Evolutionary conservation across 2,797 vertebrate genomes (phyloP), one percentile per base, ranked within the genome.

Genomic region (Borostomias antarcticus): DNA sequence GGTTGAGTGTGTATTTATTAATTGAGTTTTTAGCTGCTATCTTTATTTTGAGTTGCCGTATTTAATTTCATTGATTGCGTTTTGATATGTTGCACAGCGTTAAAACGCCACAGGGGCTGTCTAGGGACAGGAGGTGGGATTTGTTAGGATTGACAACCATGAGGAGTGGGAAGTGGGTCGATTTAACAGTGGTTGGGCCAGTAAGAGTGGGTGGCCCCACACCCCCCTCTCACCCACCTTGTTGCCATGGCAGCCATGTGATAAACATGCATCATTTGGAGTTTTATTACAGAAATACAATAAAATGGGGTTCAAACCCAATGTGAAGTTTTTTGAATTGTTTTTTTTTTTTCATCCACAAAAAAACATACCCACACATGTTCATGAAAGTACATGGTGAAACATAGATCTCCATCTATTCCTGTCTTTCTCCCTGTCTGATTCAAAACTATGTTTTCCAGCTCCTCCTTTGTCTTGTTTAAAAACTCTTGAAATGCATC

Each of bases 281-380:
- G 71, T 92, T 90, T 91, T 91, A 89, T 89, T 92, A 93, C 86
- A 80, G 79, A 85, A 86, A 91, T 92, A 85, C 93, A 92, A 90
- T 91, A 88, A 91, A 94, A 90, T 92, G 88, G 91, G 87, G 80
- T 76, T 78, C 66, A 83, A 79, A 58, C 59, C 57, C 23, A 43
- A 25, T 40, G 25, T 13, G 35, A 40, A 17, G 4, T 5, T n/a
- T n/a, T n/a, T n/a, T n/a, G n/a, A n/a, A n/a, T n/a, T n/a, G n/a
- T n/a, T n/a, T n/a, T n/a, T n/a, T n/a, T n/a, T n/a, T n/a, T n/a
- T n/a, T n/a, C n/a, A n/a, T n/a, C n/a, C n/a, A n/a, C n/a, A n/a
- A n/a, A n/a, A n/a, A n/a, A n/a, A n/a, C n/a, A n/a, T n/a, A n/a
- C n/a, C n/a, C n/a, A n/a, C n/a, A n/a, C n/a, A n/a, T n/a, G n/a